Percentiles rank a stretch among this genome's conserved stretches.
Evolutionary conservation across 2,113 vertebrate species (phyloP).

Genomic region (Octodon degus): DNA sequence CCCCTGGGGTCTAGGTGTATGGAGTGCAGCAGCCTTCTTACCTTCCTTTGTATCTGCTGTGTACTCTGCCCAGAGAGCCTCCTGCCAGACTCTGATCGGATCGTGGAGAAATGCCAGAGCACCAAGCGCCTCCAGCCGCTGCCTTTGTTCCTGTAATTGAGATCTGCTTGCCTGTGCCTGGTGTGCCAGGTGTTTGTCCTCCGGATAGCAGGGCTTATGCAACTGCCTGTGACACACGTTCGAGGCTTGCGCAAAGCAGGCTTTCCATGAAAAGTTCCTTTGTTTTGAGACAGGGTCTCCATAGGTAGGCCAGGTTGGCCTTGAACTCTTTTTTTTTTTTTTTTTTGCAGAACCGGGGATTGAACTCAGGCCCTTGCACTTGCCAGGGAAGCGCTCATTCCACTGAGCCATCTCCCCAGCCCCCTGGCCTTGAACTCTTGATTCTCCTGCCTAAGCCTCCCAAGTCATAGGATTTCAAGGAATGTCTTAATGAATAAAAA

Average conservation of each 20-base stretch:
- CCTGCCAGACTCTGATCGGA: too few relatives aligned
- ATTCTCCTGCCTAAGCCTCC: background rate
- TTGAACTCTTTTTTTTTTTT: background rate
- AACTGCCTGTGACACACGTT: fast-evolving
- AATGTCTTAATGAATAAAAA: background rate
- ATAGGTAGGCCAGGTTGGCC: background rate
- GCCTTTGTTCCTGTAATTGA: background rate
- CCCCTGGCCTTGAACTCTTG: background rate
- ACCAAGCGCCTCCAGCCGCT: fast-evolving
- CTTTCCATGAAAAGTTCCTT: background rate
- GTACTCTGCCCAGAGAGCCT: too few relatives aligned
- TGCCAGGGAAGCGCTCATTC: too few relatives aligned
- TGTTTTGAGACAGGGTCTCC: background rate
- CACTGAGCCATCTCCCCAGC: too few relatives aligned
- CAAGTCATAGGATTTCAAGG: background rate
- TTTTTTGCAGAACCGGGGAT: too few relatives aligned
- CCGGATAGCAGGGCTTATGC: background rate
- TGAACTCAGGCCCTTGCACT: too few relatives aligned
- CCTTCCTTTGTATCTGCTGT: background rate
- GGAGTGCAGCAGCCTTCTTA: background rate
- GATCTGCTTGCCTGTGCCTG: fast-evolving
- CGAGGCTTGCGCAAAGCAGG: background rate
- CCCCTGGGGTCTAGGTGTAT: fast-evolving
- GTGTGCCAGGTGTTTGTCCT: background rate
- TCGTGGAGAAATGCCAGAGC: background rate